Conservation (phyloP, 1,140 invertebrate genomes). For the Ruditapes philippinarum region DNA sequence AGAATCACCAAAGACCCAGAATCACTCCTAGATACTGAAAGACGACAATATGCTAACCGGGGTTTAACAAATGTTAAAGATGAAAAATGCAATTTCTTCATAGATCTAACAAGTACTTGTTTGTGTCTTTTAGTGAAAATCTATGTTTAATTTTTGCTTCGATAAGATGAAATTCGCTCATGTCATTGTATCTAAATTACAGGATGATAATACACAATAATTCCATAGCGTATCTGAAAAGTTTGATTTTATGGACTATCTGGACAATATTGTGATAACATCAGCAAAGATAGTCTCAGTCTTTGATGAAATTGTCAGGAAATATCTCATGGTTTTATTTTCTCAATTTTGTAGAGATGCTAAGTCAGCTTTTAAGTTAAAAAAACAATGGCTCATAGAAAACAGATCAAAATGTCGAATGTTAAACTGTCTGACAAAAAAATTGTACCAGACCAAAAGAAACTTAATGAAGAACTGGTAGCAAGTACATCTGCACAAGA, state of each 20-base stretch:
- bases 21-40: neutral
- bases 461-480: no score
- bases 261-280: neutral
- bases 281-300: no score
- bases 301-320: neutral
- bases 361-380: neutral
- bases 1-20: neutral
- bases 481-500: neutral
- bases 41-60: neutral
- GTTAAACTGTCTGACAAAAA: neutral
- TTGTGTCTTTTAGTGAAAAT: neutral
- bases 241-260: neutral
- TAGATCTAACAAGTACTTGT: neutral
- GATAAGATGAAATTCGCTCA: neutral
- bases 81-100: neutral
- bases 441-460: neutral
- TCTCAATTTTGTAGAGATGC: neutral
- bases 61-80: neutral
- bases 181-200: neutral
- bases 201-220: neutral
- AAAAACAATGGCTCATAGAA: conserved; percentile 37
- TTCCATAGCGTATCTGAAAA: neutral
- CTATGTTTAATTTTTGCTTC: neutral
- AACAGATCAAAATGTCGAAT: conserved; percentile 28
- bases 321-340: neutral